Evolutionary conservation across 2,888 invertebrate species (phyloP), one percentile per base, ranked within the genome.

Genomic region (Chorisops tibialis): DNA sequence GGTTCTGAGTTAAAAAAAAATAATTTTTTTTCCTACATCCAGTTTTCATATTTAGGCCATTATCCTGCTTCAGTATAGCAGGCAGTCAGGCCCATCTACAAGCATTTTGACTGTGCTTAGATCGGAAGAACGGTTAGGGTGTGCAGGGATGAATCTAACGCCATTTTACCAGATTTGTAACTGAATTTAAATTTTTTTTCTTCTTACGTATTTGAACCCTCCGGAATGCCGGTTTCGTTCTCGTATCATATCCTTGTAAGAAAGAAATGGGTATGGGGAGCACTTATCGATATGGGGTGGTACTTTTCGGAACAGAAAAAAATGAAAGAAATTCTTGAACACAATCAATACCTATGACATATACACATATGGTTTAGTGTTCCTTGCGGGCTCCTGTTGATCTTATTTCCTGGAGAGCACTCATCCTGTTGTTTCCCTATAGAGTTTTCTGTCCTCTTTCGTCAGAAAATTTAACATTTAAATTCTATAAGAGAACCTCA

Each of bases 401-500:
- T 59, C 38, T 45, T 58, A 47, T 47, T 59, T 49, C 24, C 35
- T 47, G 30, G 30, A 30, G 30, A 30, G 6, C 22, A 9, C 22
- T 52, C 19, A 14, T 39, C 18, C 14, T 11, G 11, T 39, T 38
- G 52, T 39, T 21, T 52, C 19, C 21, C 18, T 14, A 21, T 19
- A n/a, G 11, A 39, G 39, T 39, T 30, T n/a, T 52, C n/a, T 18
- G 6, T 7, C 12, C 18, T 38, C 39, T 39, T 21, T n/a, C 39
- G 39, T n/a, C 22, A 30, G 22, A 22, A 52, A 49, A 41, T 41
- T 41, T 24, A 37, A 45, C 51, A 61, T 61, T 61, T 51, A 61
- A 61, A 61, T 61, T 61, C 47, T 51, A 52, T 52, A 41, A 38
- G 39, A 16, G 45, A 22, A 35, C 52, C 52, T 52, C 52, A 52